Conservation (phyloP, 2,797 vertebrate species). For the Anniella stebbinsi region DNA sequence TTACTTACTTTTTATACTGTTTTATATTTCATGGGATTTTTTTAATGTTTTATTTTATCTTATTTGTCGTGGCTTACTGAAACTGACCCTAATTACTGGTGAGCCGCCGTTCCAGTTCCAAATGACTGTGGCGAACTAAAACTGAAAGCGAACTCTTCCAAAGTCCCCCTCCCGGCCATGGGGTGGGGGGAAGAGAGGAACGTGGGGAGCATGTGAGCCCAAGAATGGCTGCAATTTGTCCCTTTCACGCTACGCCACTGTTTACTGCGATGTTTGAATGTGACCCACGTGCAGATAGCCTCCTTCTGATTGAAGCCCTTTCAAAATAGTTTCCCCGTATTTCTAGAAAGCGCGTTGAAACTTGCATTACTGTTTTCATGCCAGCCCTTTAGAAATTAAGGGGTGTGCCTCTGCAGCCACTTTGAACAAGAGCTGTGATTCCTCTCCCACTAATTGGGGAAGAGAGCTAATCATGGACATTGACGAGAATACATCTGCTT, state of each 20-base stretch:
- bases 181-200: neutral
- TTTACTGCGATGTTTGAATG: neutral
- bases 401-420: conserved; percentile 44
- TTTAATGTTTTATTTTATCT: neutral
- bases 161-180: neutral
- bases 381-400: conserved; percentile 51
- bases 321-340: neutral
- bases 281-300: neutral
- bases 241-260: neutral
- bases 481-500: conserved; percentile 49
- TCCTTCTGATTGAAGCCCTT: neutral
- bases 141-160: neutral
- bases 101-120: neutral
- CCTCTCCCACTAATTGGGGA: conserved; percentile 44
- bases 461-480: conserved; percentile 55
- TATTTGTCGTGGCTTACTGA: neutral
- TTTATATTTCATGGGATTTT: neutral
- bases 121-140: neutral
- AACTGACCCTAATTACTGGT: neutral
- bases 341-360: conserved; percentile 22
- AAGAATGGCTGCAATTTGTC: neutral
- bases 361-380: conserved; percentile 61
- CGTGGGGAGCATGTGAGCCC: neutral
- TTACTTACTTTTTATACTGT: neutral
- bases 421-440: conserved; percentile 52